Base-by-base conservation (phyloP, 1,140 invertebrate genomes). In the Aleiodes sp. region DNA sequence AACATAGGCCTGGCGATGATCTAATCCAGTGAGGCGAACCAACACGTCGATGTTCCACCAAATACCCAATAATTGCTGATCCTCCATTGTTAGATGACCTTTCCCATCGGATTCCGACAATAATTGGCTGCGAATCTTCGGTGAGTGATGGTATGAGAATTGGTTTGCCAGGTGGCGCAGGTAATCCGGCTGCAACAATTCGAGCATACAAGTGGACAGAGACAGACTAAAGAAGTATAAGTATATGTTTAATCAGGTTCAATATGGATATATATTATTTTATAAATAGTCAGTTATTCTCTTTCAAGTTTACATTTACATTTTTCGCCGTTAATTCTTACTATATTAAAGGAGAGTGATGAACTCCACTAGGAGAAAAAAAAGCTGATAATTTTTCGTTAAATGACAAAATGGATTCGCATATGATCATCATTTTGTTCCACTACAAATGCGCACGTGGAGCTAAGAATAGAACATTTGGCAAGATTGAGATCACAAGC, bases 61-160 rank as follows among this genome's bases (percentile, higher is more conserved):
- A 84, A 73, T 94, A 95, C 2, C 93, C 95, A 61, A 91, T 91
- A 72, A 99, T 92, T 9, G 94, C 93, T 6, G 96, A 93, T 21
- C 96, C 97, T 28, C 96, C 96, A 86, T 97, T 94, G 76, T 89
- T 90, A 33, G 87, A 82, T 31, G 96, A 94, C 33, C 92, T 89
- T 65, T 90, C 89, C 96, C 96, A 98, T 71, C 91, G 89, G 61
- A 99, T 89, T 21, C 94, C 94, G 1, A 96, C 92, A n/a, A 96
- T 91, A 79, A 94, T 92, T 12, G 94, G 92, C 75, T 93, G 92
- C 28, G 91, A 87, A 21, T 91, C 90, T 16, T 89, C 88, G 62
- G 88, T 84, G 6, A 64, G 62, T n/a, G 87, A 88, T 7, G 91
- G 89, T 52, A 92, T 88, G 19, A 94, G 86, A 65, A 91, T 88